Conservation (phyloP, 2,797 vertebrate genomes). For the Tragopan temminckii region DNA sequence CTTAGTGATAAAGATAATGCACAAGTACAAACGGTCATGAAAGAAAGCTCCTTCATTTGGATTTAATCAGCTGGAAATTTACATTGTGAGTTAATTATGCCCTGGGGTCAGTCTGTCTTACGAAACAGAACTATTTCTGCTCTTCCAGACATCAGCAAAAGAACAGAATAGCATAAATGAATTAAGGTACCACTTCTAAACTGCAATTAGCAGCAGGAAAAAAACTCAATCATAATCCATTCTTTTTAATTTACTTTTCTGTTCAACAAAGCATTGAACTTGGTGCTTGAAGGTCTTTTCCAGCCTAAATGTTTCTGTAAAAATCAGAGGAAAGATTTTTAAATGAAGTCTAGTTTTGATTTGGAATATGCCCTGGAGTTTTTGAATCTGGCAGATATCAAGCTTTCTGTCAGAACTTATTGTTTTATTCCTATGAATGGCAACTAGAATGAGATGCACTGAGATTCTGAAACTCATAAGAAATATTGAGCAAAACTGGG, state of each 20-base stretch:
- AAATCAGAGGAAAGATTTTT: neutral
- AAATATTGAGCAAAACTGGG: neutral
- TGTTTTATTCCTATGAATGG: neutral
- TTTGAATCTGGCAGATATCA: neutral
- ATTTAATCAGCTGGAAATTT: neutral
- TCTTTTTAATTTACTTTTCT: neutral
- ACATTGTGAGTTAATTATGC: constrained; percentile 27
- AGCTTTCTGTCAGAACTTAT: neutral
- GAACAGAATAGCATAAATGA: neutral
- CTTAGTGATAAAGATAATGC: neutral
- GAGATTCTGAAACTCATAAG: neutral
- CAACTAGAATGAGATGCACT: neutral
- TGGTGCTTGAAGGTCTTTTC: neutral
- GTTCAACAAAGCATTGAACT: neutral
- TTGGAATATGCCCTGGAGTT: neutral
- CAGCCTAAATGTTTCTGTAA: neutral
- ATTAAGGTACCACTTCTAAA: neutral
- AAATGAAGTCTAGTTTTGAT: neutral
- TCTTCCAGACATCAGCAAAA: constrained; percentile 19
- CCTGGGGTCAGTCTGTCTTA: neutral
- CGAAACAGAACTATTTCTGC: constrained; percentile 20
- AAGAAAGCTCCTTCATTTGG: neutral
- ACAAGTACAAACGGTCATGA: neutral
- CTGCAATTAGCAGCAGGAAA: neutral
- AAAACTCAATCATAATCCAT: neutral